Evolutionary conservation across 92 coral and sea anemone genomes (phyloP).

Genomic region (Paragorgia papillata): DNA sequence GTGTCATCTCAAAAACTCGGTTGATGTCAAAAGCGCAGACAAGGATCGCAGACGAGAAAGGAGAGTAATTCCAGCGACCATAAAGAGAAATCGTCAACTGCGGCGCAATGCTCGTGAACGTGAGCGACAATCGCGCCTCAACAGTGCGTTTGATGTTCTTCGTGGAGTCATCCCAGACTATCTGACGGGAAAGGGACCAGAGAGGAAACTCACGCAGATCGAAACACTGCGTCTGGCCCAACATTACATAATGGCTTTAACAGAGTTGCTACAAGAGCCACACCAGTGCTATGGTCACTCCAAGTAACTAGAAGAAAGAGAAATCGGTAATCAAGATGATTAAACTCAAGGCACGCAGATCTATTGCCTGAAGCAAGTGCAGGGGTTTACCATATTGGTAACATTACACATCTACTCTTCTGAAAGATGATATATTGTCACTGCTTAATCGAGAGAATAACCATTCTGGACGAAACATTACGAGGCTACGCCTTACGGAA

Average conservation of each 20-base stretch:
- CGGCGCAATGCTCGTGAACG: slow-evolving; percentile 97
- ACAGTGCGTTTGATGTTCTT: slow-evolving; percentile 94
- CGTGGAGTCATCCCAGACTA: slow-evolving; percentile 97
- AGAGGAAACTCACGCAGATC: slow-evolving; percentile 91
- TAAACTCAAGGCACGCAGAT: no score
- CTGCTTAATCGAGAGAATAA: no score
- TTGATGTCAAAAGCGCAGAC: background rate
- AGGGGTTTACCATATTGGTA: no score
- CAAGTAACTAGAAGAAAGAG: background rate
- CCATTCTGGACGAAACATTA: no score
- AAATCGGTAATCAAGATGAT: background rate
- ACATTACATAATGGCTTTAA: slow-evolving; percentile 88
- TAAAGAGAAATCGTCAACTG: slow-evolving; percentile 88
- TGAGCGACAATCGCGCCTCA: slow-evolving; percentile 92
- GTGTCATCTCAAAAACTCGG: slow-evolving; percentile 7
- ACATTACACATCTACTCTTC: no score
- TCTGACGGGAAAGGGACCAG: slow-evolving; percentile 97
- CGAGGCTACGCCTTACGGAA: no score
- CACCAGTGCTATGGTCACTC: slow-evolving; percentile 28
- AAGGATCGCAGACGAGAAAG: slow-evolving; percentile 45
- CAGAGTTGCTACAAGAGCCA: slow-evolving; percentile 86
- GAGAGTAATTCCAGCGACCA: slow-evolving; percentile 81
- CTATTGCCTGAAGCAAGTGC: no score
- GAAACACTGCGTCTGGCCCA: slow-evolving; percentile 92
- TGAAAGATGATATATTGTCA: no score